Evolutionary conservation across 2,888 invertebrate species (phyloP).

Genomic region (Amphipoea lucens): DNA sequence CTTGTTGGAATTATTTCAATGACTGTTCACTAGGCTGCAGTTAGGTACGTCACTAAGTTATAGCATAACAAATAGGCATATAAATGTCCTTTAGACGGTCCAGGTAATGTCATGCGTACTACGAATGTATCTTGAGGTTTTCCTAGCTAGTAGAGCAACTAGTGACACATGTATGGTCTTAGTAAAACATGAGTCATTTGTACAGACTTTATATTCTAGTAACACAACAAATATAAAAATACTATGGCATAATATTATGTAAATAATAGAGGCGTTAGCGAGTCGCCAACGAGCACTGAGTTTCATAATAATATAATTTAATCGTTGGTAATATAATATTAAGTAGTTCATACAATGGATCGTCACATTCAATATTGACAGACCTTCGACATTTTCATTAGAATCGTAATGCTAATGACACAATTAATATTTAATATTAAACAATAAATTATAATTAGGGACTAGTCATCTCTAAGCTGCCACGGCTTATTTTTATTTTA

Average conservation of each 20-base stretch:
- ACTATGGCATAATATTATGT: slow-evolving; percentile 11
- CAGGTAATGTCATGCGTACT: slow-evolving; percentile 24
- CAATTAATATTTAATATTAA: neutral
- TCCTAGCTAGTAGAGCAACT: slow-evolving; percentile 37
- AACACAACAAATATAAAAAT: slow-evolving; percentile 19
- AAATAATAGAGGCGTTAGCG: slow-evolving; percentile 3
- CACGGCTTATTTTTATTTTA: neutral
- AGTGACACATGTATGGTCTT: slow-evolving; percentile 44
- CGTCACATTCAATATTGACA: neutral
- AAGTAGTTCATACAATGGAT: neutral
- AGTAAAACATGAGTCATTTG: slow-evolving; percentile 44
- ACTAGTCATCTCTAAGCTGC: neutral
- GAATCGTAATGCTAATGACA: neutral
- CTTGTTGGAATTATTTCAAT: slow-evolving; percentile 16
- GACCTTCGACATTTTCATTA: neutral
- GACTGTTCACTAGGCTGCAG: neutral
- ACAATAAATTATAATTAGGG: too few relatives aligned
- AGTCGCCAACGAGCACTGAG: neutral
- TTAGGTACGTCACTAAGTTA: slow-evolving; percentile 17
- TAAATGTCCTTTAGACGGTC: neutral
- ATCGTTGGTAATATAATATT: neutral
- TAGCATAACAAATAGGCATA: slow-evolving; percentile 29
- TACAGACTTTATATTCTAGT: slow-evolving; percentile 30
- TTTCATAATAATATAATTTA: neutral
- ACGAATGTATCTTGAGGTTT: slow-evolving; percentile 49